phyloP scores from a whole-genome alignment of 2,113 vertebrate species.

The Stigmatopora nigra region DNA sequence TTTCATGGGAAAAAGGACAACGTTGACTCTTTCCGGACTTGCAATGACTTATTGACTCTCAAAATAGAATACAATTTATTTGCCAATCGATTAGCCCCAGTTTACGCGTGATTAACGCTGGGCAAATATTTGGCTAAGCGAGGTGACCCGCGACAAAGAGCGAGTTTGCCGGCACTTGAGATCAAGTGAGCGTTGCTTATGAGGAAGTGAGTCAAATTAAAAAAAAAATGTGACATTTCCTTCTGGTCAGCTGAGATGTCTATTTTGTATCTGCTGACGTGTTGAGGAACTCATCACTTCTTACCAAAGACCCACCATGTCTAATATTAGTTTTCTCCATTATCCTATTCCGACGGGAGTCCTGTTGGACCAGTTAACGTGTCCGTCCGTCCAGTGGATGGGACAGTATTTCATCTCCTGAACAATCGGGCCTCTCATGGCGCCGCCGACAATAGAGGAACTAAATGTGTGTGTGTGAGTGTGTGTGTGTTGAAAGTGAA shows the following conservation, averaged over 20 bases:
- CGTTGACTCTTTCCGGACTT: too few species aligned
- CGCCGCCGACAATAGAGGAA: conserved; percentile 36
- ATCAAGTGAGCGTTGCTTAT: neutral
- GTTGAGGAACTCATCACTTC: conserved; percentile 37
- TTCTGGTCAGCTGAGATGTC: conserved; percentile 41
- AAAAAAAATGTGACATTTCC: conserved; percentile 19
- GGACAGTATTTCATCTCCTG: neutral
- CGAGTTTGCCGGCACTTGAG: neutral
- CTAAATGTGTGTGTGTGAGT: neutral
- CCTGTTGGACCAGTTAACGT: neutral
- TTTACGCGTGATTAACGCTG: too few species aligned
- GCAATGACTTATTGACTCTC: too few species aligned
- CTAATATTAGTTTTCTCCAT: conserved; percentile 15
- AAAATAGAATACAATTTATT: too few species aligned
- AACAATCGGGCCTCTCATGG: conserved; percentile 1
- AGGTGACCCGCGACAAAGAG: neutral
- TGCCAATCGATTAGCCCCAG: too few species aligned
- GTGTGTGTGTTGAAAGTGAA: conserved; percentile 35
- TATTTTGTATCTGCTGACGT: conserved; percentile 14
- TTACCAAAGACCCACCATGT: neutral
- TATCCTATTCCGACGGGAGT: neutral
- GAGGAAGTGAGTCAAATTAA: conserved; percentile 32
- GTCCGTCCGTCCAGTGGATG: neutral
- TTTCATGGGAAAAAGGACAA: too few species aligned
- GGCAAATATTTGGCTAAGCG: too few species aligned